Conservation (phyloP, 1,140 invertebrate genomes). For the Oscheius sp. region DNA sequence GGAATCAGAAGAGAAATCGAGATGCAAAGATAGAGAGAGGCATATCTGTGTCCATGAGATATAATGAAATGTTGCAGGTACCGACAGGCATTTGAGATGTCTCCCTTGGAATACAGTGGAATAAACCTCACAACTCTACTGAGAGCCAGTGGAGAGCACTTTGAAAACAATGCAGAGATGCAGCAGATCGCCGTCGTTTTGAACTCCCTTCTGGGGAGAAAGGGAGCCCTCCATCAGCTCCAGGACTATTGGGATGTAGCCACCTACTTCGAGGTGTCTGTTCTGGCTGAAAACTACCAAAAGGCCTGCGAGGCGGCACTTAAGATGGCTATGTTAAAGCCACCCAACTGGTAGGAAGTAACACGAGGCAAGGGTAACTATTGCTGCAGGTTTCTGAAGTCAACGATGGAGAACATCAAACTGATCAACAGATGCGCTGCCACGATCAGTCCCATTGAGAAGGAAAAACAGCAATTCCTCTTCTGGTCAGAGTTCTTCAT, state of each 20-base stretch:
- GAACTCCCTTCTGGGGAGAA: slow-evolving; percentile 95
- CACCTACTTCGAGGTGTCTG: slow-evolving; percentile 94
- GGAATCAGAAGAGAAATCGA: background rate
- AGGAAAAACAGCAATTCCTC: slow-evolving; percentile 60
- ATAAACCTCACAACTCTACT: slow-evolving; percentile 96
- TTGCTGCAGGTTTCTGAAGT: slow-evolving; percentile 80
- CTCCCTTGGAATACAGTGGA: slow-evolving; percentile 97
- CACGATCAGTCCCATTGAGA: slow-evolving; percentile 60
- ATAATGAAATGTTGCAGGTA: slow-evolving; percentile 67
- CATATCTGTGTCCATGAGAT: background rate
- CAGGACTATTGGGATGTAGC: slow-evolving; percentile 99
- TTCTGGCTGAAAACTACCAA: slow-evolving; percentile 90
- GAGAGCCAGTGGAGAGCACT: slow-evolving; percentile 94
- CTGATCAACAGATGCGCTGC: slow-evolving; percentile 75
- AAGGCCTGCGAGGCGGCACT: slow-evolving; percentile 96
- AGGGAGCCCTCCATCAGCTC: slow-evolving; percentile 85
- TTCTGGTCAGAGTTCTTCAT: slow-evolving; percentile 97
- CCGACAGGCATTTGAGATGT: slow-evolving; percentile 91
- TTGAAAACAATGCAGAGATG: slow-evolving; percentile 82
- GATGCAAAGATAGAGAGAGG: background rate
- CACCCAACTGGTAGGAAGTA: slow-evolving; percentile 81
- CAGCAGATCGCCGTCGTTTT: slow-evolving; percentile 76
- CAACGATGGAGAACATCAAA: slow-evolving; percentile 94
- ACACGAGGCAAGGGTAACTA: slow-evolving; percentile 5
- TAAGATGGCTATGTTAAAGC: slow-evolving; percentile 98